phyloP scores from a whole-genome alignment of 2,113 vertebrate genomes.

The Gobio gobio region DNA sequence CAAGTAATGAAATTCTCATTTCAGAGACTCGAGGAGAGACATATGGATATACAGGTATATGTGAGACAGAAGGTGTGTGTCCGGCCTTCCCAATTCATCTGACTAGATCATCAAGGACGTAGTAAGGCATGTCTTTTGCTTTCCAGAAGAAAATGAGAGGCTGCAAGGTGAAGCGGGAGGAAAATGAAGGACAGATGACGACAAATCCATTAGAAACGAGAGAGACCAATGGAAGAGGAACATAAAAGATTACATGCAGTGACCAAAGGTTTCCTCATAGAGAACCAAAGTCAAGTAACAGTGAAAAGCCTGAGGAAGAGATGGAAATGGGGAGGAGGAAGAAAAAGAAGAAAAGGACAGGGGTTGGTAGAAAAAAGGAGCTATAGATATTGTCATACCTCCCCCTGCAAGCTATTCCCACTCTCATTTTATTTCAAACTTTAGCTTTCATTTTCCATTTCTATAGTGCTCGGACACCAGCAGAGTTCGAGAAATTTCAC shows the following conservation, averaged over 20 bases:
- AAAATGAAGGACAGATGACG: slow-evolving; percentile 17
- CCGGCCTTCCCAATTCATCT: slow-evolving; percentile 21
- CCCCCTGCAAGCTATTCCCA: background rate
- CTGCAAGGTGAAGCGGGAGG: slow-evolving; percentile 11
- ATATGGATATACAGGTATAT: background rate
- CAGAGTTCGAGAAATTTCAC: slow-evolving; percentile 50
- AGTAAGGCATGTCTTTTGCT: slow-evolving; percentile 21
- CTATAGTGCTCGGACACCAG: slow-evolving; percentile 34
- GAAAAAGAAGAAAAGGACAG: background rate
- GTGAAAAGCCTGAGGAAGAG: slow-evolving; percentile 9
- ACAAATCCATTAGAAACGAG: slow-evolving; percentile 12
- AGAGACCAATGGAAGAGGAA: background rate
- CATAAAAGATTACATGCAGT: background rate
- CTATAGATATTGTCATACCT: background rate
- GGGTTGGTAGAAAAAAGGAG: background rate
- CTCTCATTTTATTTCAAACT: slow-evolving; percentile 39
- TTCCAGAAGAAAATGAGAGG: slow-evolving; percentile 6
- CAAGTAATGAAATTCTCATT: slow-evolving; percentile 14
- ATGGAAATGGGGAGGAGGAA: background rate
- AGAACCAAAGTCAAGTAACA: slow-evolving; percentile 35
- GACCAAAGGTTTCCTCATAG: slow-evolving; percentile 25
- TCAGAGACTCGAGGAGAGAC: slow-evolving; percentile 1
- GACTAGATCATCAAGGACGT: slow-evolving; percentile 26
- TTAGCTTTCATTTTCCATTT: slow-evolving; percentile 52
- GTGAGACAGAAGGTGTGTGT: background rate